Base-by-base conservation (phyloP, 2,888 invertebrate genomes). In the Lagria hirta region DNA sequence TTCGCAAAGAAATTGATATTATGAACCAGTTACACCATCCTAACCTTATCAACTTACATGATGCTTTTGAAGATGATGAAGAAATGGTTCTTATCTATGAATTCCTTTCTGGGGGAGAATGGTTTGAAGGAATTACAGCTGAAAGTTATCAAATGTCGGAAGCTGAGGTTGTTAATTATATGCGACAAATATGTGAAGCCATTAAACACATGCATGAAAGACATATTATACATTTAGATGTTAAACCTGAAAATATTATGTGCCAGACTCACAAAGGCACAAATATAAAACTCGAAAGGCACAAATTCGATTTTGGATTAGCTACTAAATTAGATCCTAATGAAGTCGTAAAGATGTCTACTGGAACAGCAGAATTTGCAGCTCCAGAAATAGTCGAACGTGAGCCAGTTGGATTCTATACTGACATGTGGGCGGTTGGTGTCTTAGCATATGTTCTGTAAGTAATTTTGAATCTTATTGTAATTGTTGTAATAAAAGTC, bases 371-470 rank as follows among this genome's bases (percentile, higher is more conserved):
- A 0, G 99, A 99, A 74, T 99, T 99, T 73, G 99, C 99, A 1
- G 97, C 99, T 23, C 99, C 99, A 0, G 99, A 99, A 79, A 96
- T 99, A 49, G 98, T 97, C 1, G 96, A 98, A 65, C 81, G 97
- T 8, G 97, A 99, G 71, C 94, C 98, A 0, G 98, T 99, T 48
- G 99, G 99, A 38, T 99, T 99, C 79, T 99, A 98, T 75, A 99
- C 99, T 0, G 99, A 99, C 70, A 99, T 99, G 99, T 99, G 99
- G 99, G 97, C 98, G 18, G 88, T 96, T 17, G 99, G 99, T 64
- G 99, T 99, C 1, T 79, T 99, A n/a, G 86, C 92, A 8, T 99
- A 99, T 69, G 97, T 99, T 22, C 77, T 99, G 87, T 94, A 75
- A 88, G 92, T 85, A 61, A 23, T 29, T 23, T 41, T 30, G 11